A percentile compares a stretch with the other conserved stretches of the same genome.
Conservation (phyloP, 2,113 vertebrate genomes). For the Bubo blakistoni region DNA sequence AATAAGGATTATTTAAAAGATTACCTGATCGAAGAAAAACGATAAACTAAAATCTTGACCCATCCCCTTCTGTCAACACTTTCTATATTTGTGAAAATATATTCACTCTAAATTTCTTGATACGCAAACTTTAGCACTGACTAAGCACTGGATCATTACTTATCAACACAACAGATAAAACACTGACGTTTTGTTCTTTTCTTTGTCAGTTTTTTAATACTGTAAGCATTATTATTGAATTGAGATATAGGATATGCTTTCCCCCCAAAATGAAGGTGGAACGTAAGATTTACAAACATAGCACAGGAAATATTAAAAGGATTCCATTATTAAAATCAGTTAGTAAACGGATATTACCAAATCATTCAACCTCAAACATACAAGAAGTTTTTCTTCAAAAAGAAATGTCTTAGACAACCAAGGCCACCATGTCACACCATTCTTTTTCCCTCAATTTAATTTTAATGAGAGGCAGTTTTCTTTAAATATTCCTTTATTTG, state of each 20-base stretch:
- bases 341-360: not conserved
- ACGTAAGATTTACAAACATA: not conserved
- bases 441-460: not conserved
- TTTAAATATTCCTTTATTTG: not conserved
- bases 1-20: not conserved
- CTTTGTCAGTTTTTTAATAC: not conserved
- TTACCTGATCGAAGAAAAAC: not conserved
- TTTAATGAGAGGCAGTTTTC: not conserved
- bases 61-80: not conserved
- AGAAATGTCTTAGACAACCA: not conserved
- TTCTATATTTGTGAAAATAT: not conserved
- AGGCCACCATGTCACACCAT: accelerated
- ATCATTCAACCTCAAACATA: not conserved
- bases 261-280: not conserved
- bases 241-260: not conserved
- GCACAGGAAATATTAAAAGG: not conserved
- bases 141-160: not conserved
- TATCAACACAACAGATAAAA: not conserved
- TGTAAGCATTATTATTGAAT: not conserved
- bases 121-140: accelerated
- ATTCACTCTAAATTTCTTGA: not conserved
- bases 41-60: not conserved
- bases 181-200: not conserved
- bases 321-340: not conserved
- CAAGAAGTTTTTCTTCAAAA: not conserved